Conservation (phyloP, 2,797 vertebrate genomes). For the Paedocypris micromegethes region DNA sequence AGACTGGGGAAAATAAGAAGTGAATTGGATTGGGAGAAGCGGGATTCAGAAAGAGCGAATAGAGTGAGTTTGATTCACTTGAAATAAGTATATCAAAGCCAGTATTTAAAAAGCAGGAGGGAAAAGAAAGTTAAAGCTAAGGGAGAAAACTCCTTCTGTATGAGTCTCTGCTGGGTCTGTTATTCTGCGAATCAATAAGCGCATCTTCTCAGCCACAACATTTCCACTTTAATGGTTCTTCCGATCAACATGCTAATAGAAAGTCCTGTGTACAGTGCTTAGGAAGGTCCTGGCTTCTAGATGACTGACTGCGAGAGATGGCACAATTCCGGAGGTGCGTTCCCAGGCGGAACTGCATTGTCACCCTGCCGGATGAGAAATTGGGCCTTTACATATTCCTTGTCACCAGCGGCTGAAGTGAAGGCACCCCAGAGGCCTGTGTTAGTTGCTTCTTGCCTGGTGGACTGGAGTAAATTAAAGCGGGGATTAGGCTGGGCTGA, state of each 20-base stretch:
- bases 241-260: constrained; percentile 76
- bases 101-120: constrained; percentile 3
- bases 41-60: constrained; percentile 29
- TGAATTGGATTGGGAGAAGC: constrained; percentile 33
- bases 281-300: constrained; percentile 77
- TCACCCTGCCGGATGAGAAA: constrained; percentile 91
- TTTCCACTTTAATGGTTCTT: constrained; percentile 66
- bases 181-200: constrained; percentile 69
- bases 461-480: constrained; percentile 94
- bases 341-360: constrained; percentile 82
- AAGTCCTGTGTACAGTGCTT: constrained; percentile 81
- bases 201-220: constrained; percentile 56
- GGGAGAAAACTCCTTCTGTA: constrained; percentile 56
- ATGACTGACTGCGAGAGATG: constrained; percentile 84
- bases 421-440: constrained; percentile 89
- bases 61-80: constrained; percentile 50
- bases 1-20: constrained; percentile 60
- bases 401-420: constrained; percentile 89
- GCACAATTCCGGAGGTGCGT: constrained; percentile 70
- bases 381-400: constrained; percentile 92
- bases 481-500: constrained; percentile 81
- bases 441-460: constrained; percentile 79
- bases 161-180: constrained; percentile 48
- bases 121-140: constrained; percentile 2
- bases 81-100: constrained; percentile 54